Percentiles rank a stretch among this genome's conserved stretches.
phyloP scores from a whole-genome alignment of 1,140 invertebrate genomes.

The Papilio helenus region DNA sequence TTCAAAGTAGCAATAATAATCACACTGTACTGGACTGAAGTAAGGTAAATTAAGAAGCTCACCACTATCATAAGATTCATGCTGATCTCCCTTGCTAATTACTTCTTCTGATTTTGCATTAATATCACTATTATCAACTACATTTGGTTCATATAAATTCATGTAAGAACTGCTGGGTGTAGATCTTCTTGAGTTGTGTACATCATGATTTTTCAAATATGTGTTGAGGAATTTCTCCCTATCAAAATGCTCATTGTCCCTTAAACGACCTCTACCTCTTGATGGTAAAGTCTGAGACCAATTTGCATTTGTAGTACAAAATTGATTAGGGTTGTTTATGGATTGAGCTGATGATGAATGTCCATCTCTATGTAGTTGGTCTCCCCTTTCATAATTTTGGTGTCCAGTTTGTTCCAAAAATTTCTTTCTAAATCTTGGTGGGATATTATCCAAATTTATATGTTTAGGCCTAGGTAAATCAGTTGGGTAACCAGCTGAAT shows the following conservation, averaged over 20 bases:
- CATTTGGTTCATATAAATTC: slow-evolving; percentile 72
- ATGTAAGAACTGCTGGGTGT: slow-evolving; percentile 76
- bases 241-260: slow-evolving; percentile 77
- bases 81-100: slow-evolving; percentile 55
- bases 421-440: slow-evolving; percentile 81
- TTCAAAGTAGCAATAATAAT: background rate
- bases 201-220: slow-evolving; percentile 76
- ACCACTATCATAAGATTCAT: slow-evolving; percentile 60
- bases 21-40: slow-evolving; percentile 49
- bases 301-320: slow-evolving; percentile 61
- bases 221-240: slow-evolving; percentile 76
- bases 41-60: slow-evolving; percentile 41
- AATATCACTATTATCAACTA: slow-evolving; percentile 54
- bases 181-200: slow-evolving; percentile 74
- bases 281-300: slow-evolving; percentile 81
- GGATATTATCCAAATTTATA: slow-evolving; percentile 79
- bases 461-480: slow-evolving; percentile 66
- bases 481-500: slow-evolving; percentile 73
- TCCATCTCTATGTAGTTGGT: slow-evolving; percentile 68
- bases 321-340: slow-evolving; percentile 58
- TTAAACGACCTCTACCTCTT: slow-evolving; percentile 75
- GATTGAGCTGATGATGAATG: slow-evolving; percentile 56
- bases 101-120: slow-evolving; percentile 55
- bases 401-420: slow-evolving; percentile 78
- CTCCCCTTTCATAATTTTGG: slow-evolving; percentile 73